phyloP scores from a whole-genome alignment of 1,140 invertebrate genomes.

The Papilio xuthus region DNA sequence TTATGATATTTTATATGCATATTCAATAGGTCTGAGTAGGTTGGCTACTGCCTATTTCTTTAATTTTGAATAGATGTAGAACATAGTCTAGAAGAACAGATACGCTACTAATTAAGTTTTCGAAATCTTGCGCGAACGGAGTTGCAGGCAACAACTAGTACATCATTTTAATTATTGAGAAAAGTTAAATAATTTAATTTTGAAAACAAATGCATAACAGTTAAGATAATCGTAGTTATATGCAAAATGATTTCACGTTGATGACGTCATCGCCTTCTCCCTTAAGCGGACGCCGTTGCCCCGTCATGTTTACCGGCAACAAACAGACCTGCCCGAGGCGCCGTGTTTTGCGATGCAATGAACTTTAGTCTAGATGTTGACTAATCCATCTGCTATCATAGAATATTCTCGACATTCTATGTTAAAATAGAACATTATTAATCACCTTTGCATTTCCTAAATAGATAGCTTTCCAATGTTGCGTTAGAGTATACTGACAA shows the following conservation, averaged over 20 bases:
- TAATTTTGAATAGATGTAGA: no score
- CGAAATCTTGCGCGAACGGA: no score
- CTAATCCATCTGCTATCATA: not conserved
- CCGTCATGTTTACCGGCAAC: conserved; percentile 19
- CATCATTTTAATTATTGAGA: no score
- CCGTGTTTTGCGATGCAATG: conserved; percentile 24
- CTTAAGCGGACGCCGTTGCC: conserved; percentile 12
- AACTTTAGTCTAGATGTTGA: conserved; percentile 9
- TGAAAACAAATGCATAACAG: conserved; percentile 1
- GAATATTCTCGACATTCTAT: conserved; percentile 5
- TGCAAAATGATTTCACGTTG: not conserved
- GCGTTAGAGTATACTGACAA: no score
- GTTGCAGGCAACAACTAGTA: no score
- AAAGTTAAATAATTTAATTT: not conserved
- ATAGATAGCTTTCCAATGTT: no score
- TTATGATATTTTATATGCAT: no score
- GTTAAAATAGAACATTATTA: not conserved
- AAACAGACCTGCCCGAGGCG: conserved; percentile 7
- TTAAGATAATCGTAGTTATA: not conserved
- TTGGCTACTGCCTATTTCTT: no score
- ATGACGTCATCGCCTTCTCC: conserved; percentile 9
- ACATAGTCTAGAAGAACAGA: no score
- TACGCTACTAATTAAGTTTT: no score
- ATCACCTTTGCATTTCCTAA: not conserved
- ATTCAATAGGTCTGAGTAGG: no score